Evolutionary conservation across 2,797 vertebrate genomes (phyloP).

Genomic region (Falco novaeseelandiae): DNA sequence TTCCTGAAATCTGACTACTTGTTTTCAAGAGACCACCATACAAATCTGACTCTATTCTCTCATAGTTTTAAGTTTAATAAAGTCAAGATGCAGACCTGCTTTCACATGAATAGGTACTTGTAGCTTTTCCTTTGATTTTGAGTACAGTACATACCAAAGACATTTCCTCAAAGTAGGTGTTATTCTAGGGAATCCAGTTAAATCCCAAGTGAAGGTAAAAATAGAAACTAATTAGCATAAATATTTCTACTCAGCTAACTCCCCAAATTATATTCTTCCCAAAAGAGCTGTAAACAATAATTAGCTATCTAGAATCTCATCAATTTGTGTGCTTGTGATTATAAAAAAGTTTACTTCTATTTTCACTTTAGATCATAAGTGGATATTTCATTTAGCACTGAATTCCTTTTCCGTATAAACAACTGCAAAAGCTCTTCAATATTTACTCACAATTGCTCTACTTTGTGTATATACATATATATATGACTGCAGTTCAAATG

Average conservation of each 20-base stretch:
- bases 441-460: background rate
- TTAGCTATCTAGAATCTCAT: background rate
- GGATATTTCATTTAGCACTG: background rate
- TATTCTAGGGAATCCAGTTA: background rate
- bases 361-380: background rate
- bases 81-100: background rate
- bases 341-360: background rate
- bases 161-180: background rate
- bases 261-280: background rate
- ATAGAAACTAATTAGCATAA: slow-evolving; percentile 2
- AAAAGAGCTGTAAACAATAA: slow-evolving; percentile 15
- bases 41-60: background rate
- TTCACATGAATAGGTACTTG: background rate
- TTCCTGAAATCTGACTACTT: background rate
- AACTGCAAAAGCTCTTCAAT: background rate
- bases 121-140: background rate
- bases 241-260: background rate
- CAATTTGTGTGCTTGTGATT: background rate
- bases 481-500: background rate
- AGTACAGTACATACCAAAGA: background rate
- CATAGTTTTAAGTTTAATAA: background rate
- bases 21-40: background rate
- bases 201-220: background rate
- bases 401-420: background rate
- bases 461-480: background rate